Evolutionary conservation across 2,797 vertebrate genomes (phyloP).

Genomic region (Toxotes lorentzi): DNA sequence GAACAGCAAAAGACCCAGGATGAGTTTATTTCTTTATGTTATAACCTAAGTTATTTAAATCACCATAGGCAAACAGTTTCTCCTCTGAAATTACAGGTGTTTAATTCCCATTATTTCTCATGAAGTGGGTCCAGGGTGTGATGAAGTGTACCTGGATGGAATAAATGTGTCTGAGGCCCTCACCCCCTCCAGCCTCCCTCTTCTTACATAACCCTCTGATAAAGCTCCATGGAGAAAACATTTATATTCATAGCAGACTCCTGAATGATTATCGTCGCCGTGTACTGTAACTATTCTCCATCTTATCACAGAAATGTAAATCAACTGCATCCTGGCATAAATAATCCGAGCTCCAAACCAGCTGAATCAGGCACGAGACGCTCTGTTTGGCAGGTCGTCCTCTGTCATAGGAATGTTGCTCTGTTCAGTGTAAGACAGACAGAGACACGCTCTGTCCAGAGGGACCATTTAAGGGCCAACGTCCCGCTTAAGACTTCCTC

Average conservation of each 20-base stretch:
- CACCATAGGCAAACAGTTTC: no score
- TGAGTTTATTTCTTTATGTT: no score
- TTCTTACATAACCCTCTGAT: constrained; percentile 26
- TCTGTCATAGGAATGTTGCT: constrained; percentile 30
- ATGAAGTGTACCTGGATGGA: not conserved
- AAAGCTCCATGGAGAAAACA: not conserved
- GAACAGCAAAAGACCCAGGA: no score
- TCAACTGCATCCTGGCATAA: constrained; percentile 39
- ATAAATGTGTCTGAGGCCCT: not conserved
- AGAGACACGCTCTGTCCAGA: not conserved
- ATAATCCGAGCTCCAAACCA: constrained; percentile 40
- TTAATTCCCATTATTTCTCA: not conserved
- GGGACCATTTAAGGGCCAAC: constrained; percentile 44
- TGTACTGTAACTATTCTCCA: constrained; percentile 29
- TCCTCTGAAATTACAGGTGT: no score
- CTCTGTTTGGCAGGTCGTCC: constrained; percentile 17
- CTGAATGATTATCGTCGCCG: constrained; percentile 9
- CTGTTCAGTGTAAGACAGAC: constrained; percentile 61
- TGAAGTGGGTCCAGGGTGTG: not conserved
- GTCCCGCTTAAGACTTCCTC: not conserved
- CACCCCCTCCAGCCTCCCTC: not conserved
- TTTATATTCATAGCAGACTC: no score
- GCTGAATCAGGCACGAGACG: constrained; percentile 39
- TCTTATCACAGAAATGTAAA: constrained; percentile 27
- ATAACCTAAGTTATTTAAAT: no score